Evolutionary conservation across 1,140 invertebrate species (phyloP), one percentile per base, ranked within the genome.

Genomic region (Drosophila tsacasi): DNA sequence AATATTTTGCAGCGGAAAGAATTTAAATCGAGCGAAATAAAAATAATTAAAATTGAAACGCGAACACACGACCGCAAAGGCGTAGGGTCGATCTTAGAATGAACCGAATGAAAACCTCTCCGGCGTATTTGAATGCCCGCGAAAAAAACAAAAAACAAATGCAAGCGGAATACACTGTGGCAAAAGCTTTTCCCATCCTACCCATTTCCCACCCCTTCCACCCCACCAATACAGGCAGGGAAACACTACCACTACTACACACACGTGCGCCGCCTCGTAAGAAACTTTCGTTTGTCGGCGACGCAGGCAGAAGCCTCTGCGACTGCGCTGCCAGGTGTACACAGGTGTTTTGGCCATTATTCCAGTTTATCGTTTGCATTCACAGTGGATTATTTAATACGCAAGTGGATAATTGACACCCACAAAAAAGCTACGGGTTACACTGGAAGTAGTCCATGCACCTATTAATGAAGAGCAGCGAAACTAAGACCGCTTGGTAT

Each of bases 61-160:
- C 37, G 49, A 67, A 52, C 57, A 79, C 84, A 87, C 84, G 77
- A 89, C 84, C 81, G 78, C 55, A 52, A 72, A 61, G 68, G 74
- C 65, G 59, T 69, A 63, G 72, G 84, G 73, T 89, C 84, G 84
- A 87, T 87, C 84, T 87, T 87, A 81, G 81, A 87, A 84, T 87
- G 81, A 84, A 84, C 60, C 69, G 81, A 84, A 72, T 84, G 84
- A 44, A 84, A 90, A 78, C 71, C 69, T 64, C 64, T 68, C 27
- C 58, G 61, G 50, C 64, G 61, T 69, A 76, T 86, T 86, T 52
- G 63, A 83, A 55, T 72, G 42, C 61, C 37, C 62, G 69, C 67
- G 32, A 55, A 49, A 52, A 32, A 63, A 32, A 13, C 0, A 19
- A 13, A 62, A 13, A 62, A 27, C 71, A 71, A 90, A 74, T 85